Conservation (phyloP, 2,888 invertebrate genomes). For the Cataglyphis rosenhaueri region DNA sequence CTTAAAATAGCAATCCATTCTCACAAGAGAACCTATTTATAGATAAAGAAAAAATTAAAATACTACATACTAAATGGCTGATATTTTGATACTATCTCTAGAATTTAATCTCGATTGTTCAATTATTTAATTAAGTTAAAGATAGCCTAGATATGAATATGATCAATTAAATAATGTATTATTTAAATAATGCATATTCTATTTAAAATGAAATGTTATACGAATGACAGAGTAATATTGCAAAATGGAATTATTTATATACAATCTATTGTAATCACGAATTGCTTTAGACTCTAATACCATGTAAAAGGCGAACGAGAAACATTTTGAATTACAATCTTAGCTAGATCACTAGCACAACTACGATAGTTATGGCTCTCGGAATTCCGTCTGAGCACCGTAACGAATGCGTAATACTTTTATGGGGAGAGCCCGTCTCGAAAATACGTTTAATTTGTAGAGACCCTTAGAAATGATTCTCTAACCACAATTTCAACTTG, state of each 20-base stretch:
- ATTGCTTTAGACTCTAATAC: background rate
- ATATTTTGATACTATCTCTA: background rate
- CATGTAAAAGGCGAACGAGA: constrained; percentile 12
- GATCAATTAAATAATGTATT: background rate
- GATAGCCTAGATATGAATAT: background rate
- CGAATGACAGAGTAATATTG: background rate
- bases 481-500: constrained; percentile 52
- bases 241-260: constrained; percentile 13
- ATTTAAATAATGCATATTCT: background rate
- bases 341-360: constrained; percentile 29
- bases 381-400: constrained; percentile 82
- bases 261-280: constrained; percentile 14
- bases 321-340: constrained; percentile 37
- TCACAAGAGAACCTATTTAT: background rate
- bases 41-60: background rate
- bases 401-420: constrained; percentile 85
- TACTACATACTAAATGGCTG: background rate
- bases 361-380: constrained; percentile 62
- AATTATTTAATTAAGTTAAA: background rate
- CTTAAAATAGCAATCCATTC: background rate
- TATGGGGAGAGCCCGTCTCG: constrained; percentile 80
- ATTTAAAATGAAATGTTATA: background rate
- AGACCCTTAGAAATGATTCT: constrained; percentile 58
- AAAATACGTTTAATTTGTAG: constrained; percentile 83
- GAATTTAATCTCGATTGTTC: background rate